Percentiles rank a stretch among this genome's conserved stretches.
These are phyloP conservation scores for Andricus quercusramuli DNA, from an alignment of 2,888 invertebrate genomes.

Conservation along the genomic window DNA sequence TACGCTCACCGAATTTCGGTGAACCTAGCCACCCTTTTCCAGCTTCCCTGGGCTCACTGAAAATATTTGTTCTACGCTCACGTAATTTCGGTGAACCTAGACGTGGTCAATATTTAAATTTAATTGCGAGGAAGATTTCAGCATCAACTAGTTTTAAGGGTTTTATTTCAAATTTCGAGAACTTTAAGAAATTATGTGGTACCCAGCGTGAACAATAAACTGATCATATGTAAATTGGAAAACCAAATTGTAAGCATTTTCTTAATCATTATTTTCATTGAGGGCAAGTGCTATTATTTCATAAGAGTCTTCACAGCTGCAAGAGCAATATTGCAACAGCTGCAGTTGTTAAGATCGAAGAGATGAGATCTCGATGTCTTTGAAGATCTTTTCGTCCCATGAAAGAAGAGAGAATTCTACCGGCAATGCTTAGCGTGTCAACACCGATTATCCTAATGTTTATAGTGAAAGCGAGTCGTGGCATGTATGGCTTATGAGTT, in stretches of 20 bases:
- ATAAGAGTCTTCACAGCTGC: not conserved
- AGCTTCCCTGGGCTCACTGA: too few species aligned
- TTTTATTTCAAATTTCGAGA: too few species aligned
- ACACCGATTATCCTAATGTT: conserved; percentile 52
- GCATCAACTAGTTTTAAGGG: too few species aligned
- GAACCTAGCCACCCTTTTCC: too few species aligned
- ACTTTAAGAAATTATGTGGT: too few species aligned
- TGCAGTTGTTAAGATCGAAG: conserved; percentile 7
- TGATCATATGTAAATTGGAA: too few species aligned
- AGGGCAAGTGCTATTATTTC: conserved; percentile 1
- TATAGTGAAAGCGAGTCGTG: conserved; percentile 53
- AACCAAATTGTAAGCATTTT: not conserved
- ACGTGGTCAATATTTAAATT: too few species aligned
- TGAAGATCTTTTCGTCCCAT: conserved; percentile 7
- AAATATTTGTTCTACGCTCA: too few species aligned
- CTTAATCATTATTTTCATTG: not conserved
- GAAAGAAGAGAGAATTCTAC: conserved; percentile 13
- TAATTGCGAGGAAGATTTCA: too few species aligned
- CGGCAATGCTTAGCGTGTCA: conserved; percentile 45
- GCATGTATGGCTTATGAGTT: conserved; percentile 23
- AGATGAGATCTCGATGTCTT: conserved; percentile 1
- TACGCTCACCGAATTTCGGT: too few species aligned
- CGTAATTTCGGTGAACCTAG: too few species aligned
- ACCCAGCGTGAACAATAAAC: too few species aligned
- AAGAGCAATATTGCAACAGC: conserved; percentile 2